phyloP scores from a whole-genome alignment of 2,888 invertebrate species.

The Drosophila pullipes region DNA sequence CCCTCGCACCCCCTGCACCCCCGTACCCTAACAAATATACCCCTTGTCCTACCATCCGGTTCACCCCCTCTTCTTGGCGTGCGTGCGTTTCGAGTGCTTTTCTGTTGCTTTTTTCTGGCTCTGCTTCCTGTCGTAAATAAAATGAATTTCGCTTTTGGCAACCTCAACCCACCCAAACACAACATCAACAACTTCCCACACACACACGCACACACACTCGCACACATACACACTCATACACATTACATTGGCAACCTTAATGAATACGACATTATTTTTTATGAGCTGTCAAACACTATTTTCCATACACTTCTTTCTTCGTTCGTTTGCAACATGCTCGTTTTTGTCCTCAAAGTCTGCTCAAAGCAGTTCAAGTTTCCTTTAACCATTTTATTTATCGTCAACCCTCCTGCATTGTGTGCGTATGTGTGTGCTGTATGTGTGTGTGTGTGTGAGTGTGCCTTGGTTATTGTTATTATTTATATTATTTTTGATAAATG shows the following conservation, averaged over 20 bases:
- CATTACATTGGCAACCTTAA: constrained; percentile 71
- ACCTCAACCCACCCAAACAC: constrained; percentile 49
- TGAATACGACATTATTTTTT: constrained; percentile 81
- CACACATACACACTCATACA: constrained; percentile 35
- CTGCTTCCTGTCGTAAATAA: constrained; percentile 78
- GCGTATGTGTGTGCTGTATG: constrained; percentile 31
- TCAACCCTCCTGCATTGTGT: constrained; percentile 18
- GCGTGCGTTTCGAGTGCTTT: constrained; percentile 75
- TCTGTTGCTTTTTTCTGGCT: constrained; percentile 61
- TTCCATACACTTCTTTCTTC: constrained; percentile 75
- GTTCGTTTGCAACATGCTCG: constrained; percentile 14
- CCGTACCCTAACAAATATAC: not conserved
- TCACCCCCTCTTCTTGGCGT: constrained; percentile 46
- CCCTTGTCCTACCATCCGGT: not conserved
- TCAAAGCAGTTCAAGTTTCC: constrained; percentile 62
- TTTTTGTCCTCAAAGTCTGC: constrained; percentile 20
- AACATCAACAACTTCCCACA: constrained; percentile 44
- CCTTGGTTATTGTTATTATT: constrained; percentile 73
- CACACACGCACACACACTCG: constrained; percentile 32
- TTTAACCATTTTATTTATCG: constrained; percentile 75
- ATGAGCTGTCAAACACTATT: constrained; percentile 83
- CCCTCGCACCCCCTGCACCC: not conserved
- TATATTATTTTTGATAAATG: constrained; percentile 80
- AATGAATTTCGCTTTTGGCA: constrained; percentile 74
- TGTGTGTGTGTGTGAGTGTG: constrained; percentile 45